A percentile compares a stretch with the other conserved stretches of the same genome.
phyloP scores from a whole-genome alignment of 2,888 invertebrate species.

The Drosophila subquinaria region DNA sequence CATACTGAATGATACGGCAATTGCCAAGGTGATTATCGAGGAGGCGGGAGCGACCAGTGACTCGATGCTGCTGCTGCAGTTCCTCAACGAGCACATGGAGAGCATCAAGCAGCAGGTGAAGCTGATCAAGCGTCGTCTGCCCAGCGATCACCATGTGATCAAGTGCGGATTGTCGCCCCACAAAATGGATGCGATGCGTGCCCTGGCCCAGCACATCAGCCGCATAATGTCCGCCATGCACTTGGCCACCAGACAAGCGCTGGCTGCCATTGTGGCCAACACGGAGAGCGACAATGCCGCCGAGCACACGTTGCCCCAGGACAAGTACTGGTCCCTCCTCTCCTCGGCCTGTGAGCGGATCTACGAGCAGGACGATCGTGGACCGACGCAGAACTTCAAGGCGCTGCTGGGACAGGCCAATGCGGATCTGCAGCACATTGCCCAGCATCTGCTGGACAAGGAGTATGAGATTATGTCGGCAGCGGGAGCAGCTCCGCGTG shows the following conservation, averaged over 20 bases:
- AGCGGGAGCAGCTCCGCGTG: conserved; percentile 86
- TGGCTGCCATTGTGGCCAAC: conserved; percentile 87
- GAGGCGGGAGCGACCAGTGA: conserved; percentile 88
- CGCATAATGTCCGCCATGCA: conserved; percentile 88
- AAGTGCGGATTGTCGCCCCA: conserved; percentile 84
- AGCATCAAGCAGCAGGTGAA: conserved; percentile 94
- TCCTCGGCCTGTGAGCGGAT: conserved; percentile 85
- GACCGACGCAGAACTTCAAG: conserved; percentile 90
- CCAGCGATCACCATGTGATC: conserved; percentile 86
- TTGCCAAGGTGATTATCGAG: conserved; percentile 88
- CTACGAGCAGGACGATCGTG: conserved; percentile 89
- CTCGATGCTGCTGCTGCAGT: conserved; percentile 91
- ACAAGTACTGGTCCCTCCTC: conserved; percentile 91
- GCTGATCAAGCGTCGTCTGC: conserved; percentile 91
- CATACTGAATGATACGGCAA: conserved; percentile 89
- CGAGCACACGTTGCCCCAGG: conserved; percentile 87
- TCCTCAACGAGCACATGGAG: conserved; percentile 90
- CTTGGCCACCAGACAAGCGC: conserved; percentile 88
- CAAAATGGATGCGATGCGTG: conserved; percentile 87
- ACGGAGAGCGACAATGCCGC: conserved; percentile 87
- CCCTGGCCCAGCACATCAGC: conserved; percentile 87
- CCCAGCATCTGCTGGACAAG: conserved; percentile 92
- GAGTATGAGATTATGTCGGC: conserved; percentile 91
- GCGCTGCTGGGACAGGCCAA: conserved; percentile 88
- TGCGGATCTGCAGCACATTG: conserved; percentile 89